A percentile compares a stretch with the other conserved stretches of the same genome.
Evolutionary conservation across 2,797 vertebrate species (phyloP).

Genomic region (Podargus strigoides): DNA sequence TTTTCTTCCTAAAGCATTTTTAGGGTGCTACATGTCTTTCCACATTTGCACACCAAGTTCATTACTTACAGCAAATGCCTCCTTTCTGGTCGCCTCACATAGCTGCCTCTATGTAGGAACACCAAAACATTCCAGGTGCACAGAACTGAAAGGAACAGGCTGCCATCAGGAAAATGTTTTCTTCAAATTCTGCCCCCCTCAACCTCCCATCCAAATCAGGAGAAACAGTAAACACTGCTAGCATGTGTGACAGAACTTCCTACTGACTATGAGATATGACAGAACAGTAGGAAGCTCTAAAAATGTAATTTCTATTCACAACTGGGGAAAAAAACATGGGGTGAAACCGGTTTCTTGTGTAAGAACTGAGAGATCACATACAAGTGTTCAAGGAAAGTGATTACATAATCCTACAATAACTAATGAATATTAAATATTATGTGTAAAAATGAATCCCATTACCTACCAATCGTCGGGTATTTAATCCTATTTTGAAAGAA

Average conservation of each 20-base stretch:
- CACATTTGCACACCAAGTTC: not conserved
- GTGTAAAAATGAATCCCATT: not conserved
- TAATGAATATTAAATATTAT: not conserved
- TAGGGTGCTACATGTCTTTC: not conserved
- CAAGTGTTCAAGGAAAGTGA: not conserved
- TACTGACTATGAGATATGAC: not conserved
- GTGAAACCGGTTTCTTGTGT: not conserved
- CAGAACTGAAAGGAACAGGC: not conserved
- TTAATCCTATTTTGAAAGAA: not conserved
- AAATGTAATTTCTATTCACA: not conserved
- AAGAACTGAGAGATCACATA: not conserved
- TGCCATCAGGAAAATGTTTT: not conserved
- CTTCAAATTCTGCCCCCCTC: not conserved
- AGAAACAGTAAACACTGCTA: not conserved
- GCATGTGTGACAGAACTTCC: not conserved
- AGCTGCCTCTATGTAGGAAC: not conserved
- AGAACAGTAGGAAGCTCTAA: not conserved
- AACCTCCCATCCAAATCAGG: not conserved
- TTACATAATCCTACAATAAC: not conserved
- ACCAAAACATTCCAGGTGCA: not conserved
- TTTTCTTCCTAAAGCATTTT: not conserved
- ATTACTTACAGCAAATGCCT: not conserved
- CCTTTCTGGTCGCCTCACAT: not conserved
- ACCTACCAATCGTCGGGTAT: not conserved
- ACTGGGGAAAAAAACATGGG: not conserved